Percentiles rank a stretch among this genome's conserved stretches.
Evolutionary conservation across 2,113 vertebrate genomes (phyloP).

Genomic region (Tympanuchus pallidicinctus): DNA sequence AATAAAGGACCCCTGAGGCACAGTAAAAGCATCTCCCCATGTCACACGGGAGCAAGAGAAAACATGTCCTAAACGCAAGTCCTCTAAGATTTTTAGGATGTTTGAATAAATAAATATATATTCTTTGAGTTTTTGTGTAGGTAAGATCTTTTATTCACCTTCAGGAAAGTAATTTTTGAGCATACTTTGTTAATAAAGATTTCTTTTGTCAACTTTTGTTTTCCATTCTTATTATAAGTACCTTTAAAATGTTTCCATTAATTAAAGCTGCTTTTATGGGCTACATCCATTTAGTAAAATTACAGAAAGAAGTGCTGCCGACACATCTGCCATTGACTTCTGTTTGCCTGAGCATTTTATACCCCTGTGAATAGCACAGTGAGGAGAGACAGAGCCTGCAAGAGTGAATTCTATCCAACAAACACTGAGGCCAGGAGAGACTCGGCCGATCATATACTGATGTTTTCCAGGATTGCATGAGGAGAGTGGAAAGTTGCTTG

Average conservation of each 20-base stretch:
- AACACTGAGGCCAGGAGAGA: constrained; percentile 40
- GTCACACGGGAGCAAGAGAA: not conserved
- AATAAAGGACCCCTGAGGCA: not conserved
- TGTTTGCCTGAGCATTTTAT: constrained; percentile 47
- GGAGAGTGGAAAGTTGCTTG: constrained; percentile 49
- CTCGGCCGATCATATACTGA: not conserved
- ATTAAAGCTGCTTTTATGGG: constrained; percentile 51
- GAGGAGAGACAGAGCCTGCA: not conserved
- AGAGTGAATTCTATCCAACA: constrained; percentile 59
- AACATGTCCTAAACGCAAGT: not conserved
- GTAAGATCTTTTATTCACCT: constrained; percentile 19
- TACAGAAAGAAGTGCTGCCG: constrained; percentile 33
- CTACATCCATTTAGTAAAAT: constrained; percentile 50
- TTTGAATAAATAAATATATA: not conserved
- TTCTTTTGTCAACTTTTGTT: constrained; percentile 58
- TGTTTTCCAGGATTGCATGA: constrained; percentile 16
- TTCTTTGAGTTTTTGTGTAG: not conserved
- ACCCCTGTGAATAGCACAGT: constrained; percentile 7
- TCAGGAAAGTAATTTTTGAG: constrained; percentile 38
- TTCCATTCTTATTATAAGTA: constrained; percentile 27
- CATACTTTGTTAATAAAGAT: constrained; percentile 46
- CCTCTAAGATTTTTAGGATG: not conserved
- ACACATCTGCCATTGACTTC: constrained; percentile 55
- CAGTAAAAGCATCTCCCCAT: not conserved
- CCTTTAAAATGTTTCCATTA: constrained; percentile 62